Evolutionary conservation across 2,113 vertebrate genomes (phyloP).

Genomic region (Lagopus leucura): DNA sequence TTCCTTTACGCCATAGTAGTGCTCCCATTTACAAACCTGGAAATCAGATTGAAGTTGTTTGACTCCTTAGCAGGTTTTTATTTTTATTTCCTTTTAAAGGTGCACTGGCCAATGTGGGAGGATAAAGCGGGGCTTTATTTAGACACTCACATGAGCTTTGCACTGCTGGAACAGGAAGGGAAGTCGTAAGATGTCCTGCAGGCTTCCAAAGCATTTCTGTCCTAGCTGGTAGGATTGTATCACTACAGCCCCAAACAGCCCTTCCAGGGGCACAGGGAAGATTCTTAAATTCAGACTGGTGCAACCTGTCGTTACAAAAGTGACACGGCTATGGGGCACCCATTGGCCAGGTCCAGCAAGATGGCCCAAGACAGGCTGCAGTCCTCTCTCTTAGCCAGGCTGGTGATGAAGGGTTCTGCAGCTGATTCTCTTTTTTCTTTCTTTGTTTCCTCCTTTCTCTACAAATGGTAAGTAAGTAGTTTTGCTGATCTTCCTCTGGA

Average conservation of each 20-base stretch:
- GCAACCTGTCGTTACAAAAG: neutral
- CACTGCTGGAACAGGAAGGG: neutral
- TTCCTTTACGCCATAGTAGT: constrained; percentile 62
- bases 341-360: neutral
- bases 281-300: neutral
- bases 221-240: neutral
- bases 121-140: neutral
- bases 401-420: neutral
- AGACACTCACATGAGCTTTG: neutral
- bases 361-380: neutral
- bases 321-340: rapidly evolving
- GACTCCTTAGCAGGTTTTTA: neutral
- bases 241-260: neutral
- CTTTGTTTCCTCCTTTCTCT: neutral
- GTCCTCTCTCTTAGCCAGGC: neutral
- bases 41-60: constrained; percentile 33
- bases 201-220: neutral
- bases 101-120: neutral
- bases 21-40: constrained; percentile 47
- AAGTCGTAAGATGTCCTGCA: neutral
- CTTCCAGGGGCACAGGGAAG: neutral
- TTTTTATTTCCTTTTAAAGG: neutral
- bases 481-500: neutral
- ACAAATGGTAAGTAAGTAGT: neutral
- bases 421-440: neutral